These are phyloP conservation scores for Circaetus cinerascens DNA, from an alignment of 2,113 vertebrate species.

Conservation along the genomic window DNA sequence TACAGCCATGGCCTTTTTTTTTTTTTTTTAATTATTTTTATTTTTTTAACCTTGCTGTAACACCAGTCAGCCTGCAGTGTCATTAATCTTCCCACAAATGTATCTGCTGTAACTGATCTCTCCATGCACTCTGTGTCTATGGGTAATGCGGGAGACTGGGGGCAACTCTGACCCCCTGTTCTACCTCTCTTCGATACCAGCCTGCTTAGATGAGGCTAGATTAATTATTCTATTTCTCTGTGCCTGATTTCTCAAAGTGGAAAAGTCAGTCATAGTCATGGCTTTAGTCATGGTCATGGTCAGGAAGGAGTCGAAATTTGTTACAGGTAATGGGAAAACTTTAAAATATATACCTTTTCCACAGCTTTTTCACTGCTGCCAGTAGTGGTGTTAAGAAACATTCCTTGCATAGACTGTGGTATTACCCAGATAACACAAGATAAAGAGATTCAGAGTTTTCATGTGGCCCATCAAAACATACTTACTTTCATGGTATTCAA, in stretches of 20 bases:
- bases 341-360: not conserved
- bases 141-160: accelerated
- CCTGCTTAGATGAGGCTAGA: not conserved
- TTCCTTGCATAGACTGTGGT: not conserved
- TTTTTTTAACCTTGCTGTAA: not conserved
- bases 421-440: not conserved
- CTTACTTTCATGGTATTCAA: not conserved
- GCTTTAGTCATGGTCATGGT: not conserved
- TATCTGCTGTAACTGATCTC: not conserved
- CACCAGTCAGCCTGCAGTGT: not conserved
- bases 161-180: not conserved
- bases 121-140: not conserved
- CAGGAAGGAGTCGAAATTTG: not conserved
- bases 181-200: not conserved
- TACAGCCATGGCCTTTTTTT: accelerated
- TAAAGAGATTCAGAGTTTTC: not conserved
- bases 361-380: not conserved
- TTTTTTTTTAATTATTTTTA: not conserved
- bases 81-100: not conserved
- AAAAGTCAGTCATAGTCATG: not conserved
- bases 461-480: not conserved
- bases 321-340: not conserved
- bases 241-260: not conserved
- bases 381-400: not conserved
- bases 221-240: not conserved